Evolutionary conservation across 2,113 vertebrate genomes (phyloP).

Genomic region (Rattus norvegicus): GRCr8 NC_086038.1:32662001-32662500

Average conservation of each 20-base stretch:
- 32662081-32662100: neutral
- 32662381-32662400: neutral
- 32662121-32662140: neutral
- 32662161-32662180: neutral
- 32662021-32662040: neutral
- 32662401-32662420: neutral
- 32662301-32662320: neutral
- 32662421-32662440: neutral
- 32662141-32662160: neutral
- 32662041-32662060: neutral
- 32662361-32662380: neutral
- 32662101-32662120: neutral
- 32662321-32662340: neutral
- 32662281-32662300: fast-evolving
- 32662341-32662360: neutral
- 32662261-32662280: fast-evolving
- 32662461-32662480: neutral
- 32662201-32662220: neutral
- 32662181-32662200: neutral
- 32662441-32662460: neutral
- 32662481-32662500: neutral
- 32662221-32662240: too few relatives aligned
- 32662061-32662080: neutral
- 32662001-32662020: neutral
- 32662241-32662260: neutral